Evolutionary conservation across 2,888 invertebrate species (phyloP), one percentile per base, ranked within the genome.

Genomic region (Dryobota labecula): DNA sequence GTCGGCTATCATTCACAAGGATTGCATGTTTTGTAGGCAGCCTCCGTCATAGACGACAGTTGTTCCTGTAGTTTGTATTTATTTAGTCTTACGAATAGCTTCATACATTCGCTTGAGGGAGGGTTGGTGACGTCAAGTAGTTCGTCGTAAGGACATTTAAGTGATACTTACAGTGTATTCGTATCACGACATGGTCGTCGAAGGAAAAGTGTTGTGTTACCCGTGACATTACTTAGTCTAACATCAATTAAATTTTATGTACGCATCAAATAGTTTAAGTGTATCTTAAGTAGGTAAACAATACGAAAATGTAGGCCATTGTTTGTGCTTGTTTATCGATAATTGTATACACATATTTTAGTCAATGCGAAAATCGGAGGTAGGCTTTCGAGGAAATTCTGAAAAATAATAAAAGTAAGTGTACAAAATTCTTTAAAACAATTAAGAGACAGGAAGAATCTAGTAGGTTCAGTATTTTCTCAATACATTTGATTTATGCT

Each of bases 21-120:
- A 91, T 92, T 93, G 93, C 92, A 92, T 92, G 92, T 94, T 94
- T 92, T 90, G 93, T 91, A 93, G 86, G 89, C 91, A 90, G 91
- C 86, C 88, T 90, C 86, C 87, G 90, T 90, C 90, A 89, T 91
- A 87, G 86, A 84, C 87, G 88, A 88, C 90, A 90, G 90, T 93
- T 90, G 90, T 90, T 90, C 88, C 85, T 88, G 88, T 89, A 90
- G 89, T 91, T 91, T 90, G 84, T 92, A 89, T 93, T 91, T 93
- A 93, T 92, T 93, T 92, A 91, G 89, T 89, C 86, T 84, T 84
- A 80, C 88, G 84, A 90, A 91, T 88, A 88, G 86, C 76, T 86
- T 76, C 84, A 84, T 87, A 90, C 83, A 89, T 91, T 88, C 86
- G 80, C 83, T 70, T 76, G 78, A 75, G 73, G 72, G 84, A 83